Percentiles rank a stretch among this genome's conserved stretches.
phyloP scores from a whole-genome alignment of 2,113 vertebrate genomes.

The Tylochromis polylepis region DNA sequence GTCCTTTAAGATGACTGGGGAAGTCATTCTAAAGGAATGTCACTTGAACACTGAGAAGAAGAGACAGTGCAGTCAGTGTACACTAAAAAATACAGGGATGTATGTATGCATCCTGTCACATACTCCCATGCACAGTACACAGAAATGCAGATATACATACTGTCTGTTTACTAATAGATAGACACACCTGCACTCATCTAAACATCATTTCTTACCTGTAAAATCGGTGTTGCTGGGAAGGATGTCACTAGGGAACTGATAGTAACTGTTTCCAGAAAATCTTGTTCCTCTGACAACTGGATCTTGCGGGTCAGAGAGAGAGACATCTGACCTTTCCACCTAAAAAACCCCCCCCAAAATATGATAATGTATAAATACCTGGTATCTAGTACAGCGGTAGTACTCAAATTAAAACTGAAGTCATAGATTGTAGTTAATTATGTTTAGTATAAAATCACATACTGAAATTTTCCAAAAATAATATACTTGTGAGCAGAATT shows the following conservation, averaged over 20 bases:
- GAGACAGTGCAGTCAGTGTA: constrained; percentile 8
- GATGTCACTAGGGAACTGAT: constrained; percentile 77
- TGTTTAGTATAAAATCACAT: not conserved
- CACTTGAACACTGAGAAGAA: constrained; percentile 8
- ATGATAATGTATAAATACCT: not conserved
- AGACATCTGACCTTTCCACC: constrained; percentile 82
- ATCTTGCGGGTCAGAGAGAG: constrained; percentile 70
- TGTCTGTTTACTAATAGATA: not conserved
- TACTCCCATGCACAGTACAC: not conserved
- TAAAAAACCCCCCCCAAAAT: constrained; percentile 15
- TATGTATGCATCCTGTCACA: not conserved
- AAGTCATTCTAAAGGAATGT: constrained; percentile 67
- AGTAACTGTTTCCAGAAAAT: constrained; percentile 83
- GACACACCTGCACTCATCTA: not conserved
- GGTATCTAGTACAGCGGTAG: not conserved
- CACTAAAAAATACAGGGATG: not conserved
- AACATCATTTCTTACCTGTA: constrained; percentile 75
- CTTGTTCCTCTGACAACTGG: constrained; percentile 76
- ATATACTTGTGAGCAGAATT: not conserved
- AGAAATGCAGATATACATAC: not conserved
- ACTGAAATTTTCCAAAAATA: not conserved
- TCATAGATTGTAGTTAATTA: not conserved
- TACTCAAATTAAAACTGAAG: not conserved
- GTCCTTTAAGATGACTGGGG: constrained; percentile 74
- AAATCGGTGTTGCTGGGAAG: constrained; percentile 81